Conservation (phyloP, 2,888 invertebrate genomes). For the Nineta flava region DNA sequence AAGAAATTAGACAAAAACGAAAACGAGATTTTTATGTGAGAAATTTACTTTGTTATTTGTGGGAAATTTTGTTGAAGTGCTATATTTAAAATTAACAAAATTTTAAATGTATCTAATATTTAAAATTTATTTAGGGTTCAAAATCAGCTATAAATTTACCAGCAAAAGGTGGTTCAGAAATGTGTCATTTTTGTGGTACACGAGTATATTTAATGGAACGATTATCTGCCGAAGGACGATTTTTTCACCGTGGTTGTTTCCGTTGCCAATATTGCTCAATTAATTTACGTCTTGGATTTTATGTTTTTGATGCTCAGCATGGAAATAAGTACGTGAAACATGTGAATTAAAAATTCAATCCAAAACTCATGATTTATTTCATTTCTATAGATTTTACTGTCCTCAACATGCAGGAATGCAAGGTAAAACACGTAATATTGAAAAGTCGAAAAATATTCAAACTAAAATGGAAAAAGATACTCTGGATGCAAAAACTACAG, state of each 20-base stretch:
- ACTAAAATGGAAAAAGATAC: conserved; percentile 29
- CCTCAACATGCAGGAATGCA: conserved; percentile 53
- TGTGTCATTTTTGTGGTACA: conserved; percentile 77
- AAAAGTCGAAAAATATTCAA: not conserved
- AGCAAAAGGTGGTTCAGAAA: conserved; percentile 51
- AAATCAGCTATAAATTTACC: conserved; percentile 43
- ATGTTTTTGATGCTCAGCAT: conserved; percentile 52
- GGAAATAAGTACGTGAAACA: conserved; percentile 27
- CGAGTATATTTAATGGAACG: conserved; percentile 90
- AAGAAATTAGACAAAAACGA: conserved; percentile 14
- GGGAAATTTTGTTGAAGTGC: too few species aligned
- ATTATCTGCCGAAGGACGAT: conserved; percentile 75
- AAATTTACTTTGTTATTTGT: too few species aligned
- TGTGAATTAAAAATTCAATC: not conserved
- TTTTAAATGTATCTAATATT: too few species aligned
- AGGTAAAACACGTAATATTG: conserved; percentile 28
- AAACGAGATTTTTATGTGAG: conserved; percentile 10
- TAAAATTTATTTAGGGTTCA: conserved; percentile 28
- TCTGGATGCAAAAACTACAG: conserved; percentile 31
- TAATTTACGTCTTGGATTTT: conserved; percentile 64
- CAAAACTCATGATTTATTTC: not conserved
- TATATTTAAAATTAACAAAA: too few species aligned
- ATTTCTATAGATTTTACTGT: conserved; percentile 48
- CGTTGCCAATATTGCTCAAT: conserved; percentile 85
- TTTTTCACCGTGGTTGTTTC: conserved; percentile 86